Percentiles rank a stretch among this genome's conserved stretches.
Conservation (phyloP, 1,140 invertebrate species). For the Mizuhopecten yessoensis region DNA sequence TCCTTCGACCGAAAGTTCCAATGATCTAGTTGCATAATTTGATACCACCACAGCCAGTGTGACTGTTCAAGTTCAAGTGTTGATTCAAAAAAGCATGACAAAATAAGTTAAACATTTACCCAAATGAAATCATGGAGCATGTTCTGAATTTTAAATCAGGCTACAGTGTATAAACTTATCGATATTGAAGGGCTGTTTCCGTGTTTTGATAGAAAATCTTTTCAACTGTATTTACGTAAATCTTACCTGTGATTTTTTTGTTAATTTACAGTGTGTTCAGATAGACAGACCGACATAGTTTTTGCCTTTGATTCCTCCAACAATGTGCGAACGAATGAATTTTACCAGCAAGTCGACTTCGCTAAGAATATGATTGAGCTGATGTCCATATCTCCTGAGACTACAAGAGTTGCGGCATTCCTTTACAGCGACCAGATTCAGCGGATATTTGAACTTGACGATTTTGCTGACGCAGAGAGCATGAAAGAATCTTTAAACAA, state of each 20-base stretch:
- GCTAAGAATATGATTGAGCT: conserved; percentile 66
- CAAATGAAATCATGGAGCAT: neutral
- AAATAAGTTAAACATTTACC: neutral
- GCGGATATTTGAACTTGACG: conserved; percentile 67
- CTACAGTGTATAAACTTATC: neutral
- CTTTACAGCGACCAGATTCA: conserved; percentile 68
- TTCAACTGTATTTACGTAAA: neutral
- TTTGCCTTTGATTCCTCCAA: conserved; percentile 74
- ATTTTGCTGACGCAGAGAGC: conserved; percentile 60
- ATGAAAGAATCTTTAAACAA: conserved; percentile 61
- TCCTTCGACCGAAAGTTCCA: neutral
- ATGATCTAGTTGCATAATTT: neutral
- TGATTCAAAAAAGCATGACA: neutral
- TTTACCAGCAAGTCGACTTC: conserved; percentile 71
- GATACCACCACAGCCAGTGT: too few relatives aligned
- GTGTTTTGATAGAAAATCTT: neutral
- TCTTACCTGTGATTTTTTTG: neutral
- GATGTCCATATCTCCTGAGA: conserved; percentile 67
- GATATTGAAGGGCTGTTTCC: neutral
- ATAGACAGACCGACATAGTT: conserved; percentile 70
- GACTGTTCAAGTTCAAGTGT: neutral
- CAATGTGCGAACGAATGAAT: conserved; percentile 62
- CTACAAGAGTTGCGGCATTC: conserved; percentile 68
- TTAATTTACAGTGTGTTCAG: conserved; percentile 67
- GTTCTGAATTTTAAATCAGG: neutral